phyloP scores from a whole-genome alignment of 2,888 invertebrate species.

The Panopea generosa region DNA sequence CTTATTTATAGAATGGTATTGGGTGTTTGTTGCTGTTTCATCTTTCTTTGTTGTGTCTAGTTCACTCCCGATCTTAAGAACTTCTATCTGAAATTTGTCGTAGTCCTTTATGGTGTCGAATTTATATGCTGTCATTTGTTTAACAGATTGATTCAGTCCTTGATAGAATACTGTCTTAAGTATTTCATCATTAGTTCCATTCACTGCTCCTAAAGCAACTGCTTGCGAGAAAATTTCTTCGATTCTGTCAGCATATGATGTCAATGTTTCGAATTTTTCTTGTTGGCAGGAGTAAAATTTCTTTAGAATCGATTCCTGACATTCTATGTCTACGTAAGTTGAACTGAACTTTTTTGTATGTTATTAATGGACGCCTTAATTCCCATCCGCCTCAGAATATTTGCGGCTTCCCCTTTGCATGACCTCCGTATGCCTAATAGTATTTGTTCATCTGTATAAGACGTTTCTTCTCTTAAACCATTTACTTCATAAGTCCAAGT shows the following conservation, averaged over 20 bases:
- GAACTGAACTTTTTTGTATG: neutral
- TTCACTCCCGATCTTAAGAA: neutral
- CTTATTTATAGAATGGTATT: slow-evolving; percentile 5
- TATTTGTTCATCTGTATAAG: too few relatives aligned
- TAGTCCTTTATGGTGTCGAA: slow-evolving; percentile 12
- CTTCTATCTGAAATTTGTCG: slow-evolving; percentile 1
- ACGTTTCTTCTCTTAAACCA: neutral
- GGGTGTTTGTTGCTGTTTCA: neutral
- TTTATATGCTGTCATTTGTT: slow-evolving; percentile 3
- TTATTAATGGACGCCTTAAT: too few relatives aligned
- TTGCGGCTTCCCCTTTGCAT: neutral
- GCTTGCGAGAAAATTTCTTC: slow-evolving; percentile 16
- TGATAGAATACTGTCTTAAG: slow-evolving; percentile 10
- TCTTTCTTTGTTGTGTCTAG: neutral
- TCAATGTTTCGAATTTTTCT: neutral
- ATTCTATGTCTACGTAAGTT: slow-evolving; percentile 4
- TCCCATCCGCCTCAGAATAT: too few relatives aligned
- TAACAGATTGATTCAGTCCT: slow-evolving; percentile 1
- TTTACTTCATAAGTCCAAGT: neutral
- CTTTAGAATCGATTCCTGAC: neutral
- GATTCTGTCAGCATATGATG: neutral
- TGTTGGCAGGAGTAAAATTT: slow-evolving; percentile 15
- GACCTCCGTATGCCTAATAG: neutral
- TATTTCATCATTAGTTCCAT: neutral
- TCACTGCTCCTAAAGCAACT: neutral